These are phyloP conservation scores for Bombus pyrosoma DNA, from an alignment of 1,140 invertebrate genomes.

Conservation along the genomic window DNA sequence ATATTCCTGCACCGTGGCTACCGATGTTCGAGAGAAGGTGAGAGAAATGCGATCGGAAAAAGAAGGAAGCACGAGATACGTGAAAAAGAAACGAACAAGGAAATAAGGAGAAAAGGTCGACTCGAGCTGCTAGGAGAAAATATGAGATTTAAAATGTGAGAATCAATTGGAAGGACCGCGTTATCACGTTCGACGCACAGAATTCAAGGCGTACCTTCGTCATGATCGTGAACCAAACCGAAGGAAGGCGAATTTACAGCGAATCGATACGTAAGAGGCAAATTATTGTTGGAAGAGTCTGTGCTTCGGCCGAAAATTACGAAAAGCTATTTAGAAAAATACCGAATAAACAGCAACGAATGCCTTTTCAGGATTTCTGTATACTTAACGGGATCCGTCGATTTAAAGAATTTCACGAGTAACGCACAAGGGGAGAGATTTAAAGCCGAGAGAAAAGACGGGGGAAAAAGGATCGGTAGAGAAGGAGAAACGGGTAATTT, in stretches of 20 bases:
- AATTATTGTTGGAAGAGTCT: background rate
- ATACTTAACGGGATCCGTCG: constrained; percentile 16
- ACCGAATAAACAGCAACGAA: background rate
- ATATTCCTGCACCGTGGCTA: constrained; percentile 62
- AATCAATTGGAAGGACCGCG: constrained; percentile 53
- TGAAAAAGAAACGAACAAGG: background rate
- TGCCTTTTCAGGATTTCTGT: background rate
- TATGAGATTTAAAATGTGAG: constrained; percentile 58
- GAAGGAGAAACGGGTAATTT: constrained; percentile 30
- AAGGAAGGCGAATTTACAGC: no score
- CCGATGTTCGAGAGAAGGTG: background rate
- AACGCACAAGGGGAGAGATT: constrained; percentile 1
- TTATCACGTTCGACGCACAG: background rate
- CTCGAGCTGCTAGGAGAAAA: background rate
- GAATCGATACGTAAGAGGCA: background rate
- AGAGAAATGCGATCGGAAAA: constrained; percentile 1
- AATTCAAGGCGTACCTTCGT: background rate
- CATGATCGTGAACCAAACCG: background rate
- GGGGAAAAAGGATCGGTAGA: background rate
- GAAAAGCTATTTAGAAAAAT: background rate
- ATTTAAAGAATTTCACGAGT: constrained; percentile 24
- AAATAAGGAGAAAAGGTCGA: background rate
- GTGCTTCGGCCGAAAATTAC: background rate
- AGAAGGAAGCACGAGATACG: background rate
- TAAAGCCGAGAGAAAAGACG: background rate